Conservation (phyloP, 2,888 invertebrate genomes). For the Acronicta psi region DNA sequence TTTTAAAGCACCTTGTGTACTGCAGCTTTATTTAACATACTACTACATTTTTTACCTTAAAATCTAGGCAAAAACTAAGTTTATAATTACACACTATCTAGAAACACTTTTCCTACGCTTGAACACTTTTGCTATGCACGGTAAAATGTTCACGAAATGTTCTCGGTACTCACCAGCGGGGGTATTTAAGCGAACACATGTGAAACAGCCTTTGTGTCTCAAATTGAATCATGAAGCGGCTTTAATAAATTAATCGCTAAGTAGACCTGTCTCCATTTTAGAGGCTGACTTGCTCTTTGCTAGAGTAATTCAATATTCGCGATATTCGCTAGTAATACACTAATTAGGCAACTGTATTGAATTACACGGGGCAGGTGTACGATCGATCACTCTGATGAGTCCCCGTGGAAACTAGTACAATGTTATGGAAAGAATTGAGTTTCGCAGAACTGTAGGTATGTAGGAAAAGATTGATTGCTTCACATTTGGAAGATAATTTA, state of each 20-base stretch:
- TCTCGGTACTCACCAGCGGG: constrained; percentile 11
- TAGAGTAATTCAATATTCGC: constrained; percentile 73
- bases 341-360: constrained; percentile 64
- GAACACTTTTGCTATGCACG: constrained; percentile 19
- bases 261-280: constrained; percentile 72
- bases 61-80: constrained; percentile 4
- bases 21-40: no score
- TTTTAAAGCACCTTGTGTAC: no score
- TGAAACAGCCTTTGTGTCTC: constrained; percentile 66
- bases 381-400: constrained; percentile 66
- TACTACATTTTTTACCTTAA: neutral
- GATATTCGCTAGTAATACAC: constrained; percentile 64
- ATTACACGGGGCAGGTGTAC: constrained; percentile 65
- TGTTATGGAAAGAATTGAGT: constrained; percentile 54
- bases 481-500: constrained; percentile 42
- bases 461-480: constrained; percentile 49
- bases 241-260: constrained; percentile 77
- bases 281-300: constrained; percentile 65
- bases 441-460: constrained; percentile 28
- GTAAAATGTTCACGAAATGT: constrained; percentile 19
- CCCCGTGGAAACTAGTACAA: constrained; percentile 52
- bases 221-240: constrained; percentile 78
- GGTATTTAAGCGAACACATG: constrained; percentile 50
- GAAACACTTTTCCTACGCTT: constrained; percentile 9
- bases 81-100: constrained; percentile 11